These are phyloP conservation scores for Scaptomyza tumidula DNA, from an alignment of 2,888 invertebrate genomes.

Conservation along the genomic window DNA sequence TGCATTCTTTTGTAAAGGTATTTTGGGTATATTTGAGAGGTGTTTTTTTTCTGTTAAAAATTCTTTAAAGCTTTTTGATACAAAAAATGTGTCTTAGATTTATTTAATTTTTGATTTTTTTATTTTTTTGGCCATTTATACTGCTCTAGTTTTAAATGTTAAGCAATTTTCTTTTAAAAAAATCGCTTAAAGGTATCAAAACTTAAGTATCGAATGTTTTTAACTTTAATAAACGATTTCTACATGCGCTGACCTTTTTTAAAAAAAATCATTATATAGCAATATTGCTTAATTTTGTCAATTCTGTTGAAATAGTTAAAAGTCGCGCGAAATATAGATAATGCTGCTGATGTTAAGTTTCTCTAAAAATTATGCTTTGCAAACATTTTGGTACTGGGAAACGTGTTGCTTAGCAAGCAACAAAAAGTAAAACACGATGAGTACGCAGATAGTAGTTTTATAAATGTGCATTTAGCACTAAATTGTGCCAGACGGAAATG, in stretches of 20 bases:
- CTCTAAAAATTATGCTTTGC: too few species aligned
- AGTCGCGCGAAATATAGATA: conserved; percentile 42
- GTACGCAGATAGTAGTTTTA: conserved; percentile 30
- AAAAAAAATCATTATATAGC: conserved; percentile 21
- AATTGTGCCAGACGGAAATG: conserved; percentile 30
- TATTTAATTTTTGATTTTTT: not conserved
- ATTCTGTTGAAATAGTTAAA: conserved; percentile 32
- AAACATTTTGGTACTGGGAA: too few species aligned
- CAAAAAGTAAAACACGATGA: conserved; percentile 45
- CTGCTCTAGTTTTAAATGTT: conserved; percentile 15
- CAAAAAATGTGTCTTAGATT: too few species aligned
- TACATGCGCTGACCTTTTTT: conserved; percentile 18
- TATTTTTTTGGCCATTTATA: not conserved
- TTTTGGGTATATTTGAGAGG: not conserved
- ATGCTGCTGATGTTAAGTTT: too few species aligned
- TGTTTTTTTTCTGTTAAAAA: too few species aligned
- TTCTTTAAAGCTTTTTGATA: not conserved
- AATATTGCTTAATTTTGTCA: conserved; percentile 5
- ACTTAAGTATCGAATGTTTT: conserved; percentile 7
- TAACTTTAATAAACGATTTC: not conserved
- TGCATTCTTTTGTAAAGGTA: not conserved
- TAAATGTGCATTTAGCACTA: conserved; percentile 35
- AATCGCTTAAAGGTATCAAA: not conserved
- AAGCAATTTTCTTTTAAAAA: not conserved
- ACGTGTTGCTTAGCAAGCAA: too few species aligned